A percentile compares a stretch with the other conserved stretches of the same genome.
These are phyloP conservation scores for Argya squamiceps DNA, from an alignment of 2,797 vertebrate genomes.

Conservation along the genomic window DNA sequence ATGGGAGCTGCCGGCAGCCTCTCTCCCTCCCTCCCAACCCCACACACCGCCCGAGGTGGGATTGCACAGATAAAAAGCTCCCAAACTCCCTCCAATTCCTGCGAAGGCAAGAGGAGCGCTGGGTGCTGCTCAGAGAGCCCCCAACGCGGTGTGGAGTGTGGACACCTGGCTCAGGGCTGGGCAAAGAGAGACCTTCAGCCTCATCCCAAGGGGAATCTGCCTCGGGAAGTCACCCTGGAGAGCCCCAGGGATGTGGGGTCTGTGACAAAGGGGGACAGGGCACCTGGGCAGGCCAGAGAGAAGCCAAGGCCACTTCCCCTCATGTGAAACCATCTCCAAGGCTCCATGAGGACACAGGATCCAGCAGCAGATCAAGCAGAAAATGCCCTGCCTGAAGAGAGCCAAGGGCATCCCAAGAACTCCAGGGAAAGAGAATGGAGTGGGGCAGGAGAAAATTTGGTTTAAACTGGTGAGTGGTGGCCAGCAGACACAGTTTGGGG, in stretches of 20 bases:
- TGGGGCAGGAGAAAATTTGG: not conserved
- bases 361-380: not conserved
- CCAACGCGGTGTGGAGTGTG: accelerated
- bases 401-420: accelerated
- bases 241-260: accelerated
- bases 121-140: not conserved
- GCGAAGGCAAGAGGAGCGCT: not conserved
- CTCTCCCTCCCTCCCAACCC: not conserved
- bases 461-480: not conserved
- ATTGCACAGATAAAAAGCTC: not conserved
- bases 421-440: accelerated
- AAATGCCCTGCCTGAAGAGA: not conserved
- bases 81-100: not conserved
- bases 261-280: not conserved
- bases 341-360: not conserved
- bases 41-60: not conserved
- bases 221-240: accelerated
- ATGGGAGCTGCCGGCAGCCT: not conserved
- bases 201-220: not conserved
- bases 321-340: not conserved
- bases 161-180: not conserved
- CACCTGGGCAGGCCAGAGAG: not conserved
- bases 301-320: not conserved
- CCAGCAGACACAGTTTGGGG: not conserved
- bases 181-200: not conserved